phyloP scores from a whole-genome alignment of 1,140 invertebrate genomes.

The Penaeus chinensis region DNA sequence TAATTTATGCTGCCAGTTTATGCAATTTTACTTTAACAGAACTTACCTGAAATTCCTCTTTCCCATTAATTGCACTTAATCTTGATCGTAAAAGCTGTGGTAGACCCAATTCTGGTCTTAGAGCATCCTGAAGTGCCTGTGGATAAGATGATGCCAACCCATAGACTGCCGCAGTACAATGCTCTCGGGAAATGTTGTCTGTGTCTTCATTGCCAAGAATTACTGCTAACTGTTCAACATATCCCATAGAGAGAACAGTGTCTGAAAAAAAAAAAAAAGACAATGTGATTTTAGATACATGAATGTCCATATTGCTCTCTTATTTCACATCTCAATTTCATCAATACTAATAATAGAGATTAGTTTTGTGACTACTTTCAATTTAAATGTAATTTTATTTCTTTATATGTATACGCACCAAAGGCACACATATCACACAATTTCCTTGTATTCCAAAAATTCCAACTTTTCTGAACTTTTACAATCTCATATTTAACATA shows the following conservation, averaged over 20 bases:
- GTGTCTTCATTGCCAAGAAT: slow-evolving; percentile 70
- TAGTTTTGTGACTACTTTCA: too few species aligned
- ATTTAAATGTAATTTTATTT: too few species aligned
- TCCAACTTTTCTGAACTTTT: too few species aligned
- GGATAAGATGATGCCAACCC: slow-evolving; percentile 70
- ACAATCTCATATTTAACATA: too few species aligned
- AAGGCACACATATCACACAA: too few species aligned
- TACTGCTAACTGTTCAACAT: slow-evolving; percentile 72
- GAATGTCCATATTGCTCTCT: neutral
- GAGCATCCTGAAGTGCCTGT: slow-evolving; percentile 70
- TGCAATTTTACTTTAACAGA: neutral
- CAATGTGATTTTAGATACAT: slow-evolving; percentile 17
- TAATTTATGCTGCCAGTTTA: too few species aligned
- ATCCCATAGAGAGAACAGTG: slow-evolving; percentile 73
- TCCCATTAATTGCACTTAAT: slow-evolving; percentile 66
- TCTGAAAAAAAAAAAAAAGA: slow-evolving; percentile 65
- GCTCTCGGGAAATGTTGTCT: slow-evolving; percentile 70
- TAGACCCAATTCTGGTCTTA: slow-evolving; percentile 70
- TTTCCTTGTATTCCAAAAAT: too few species aligned
- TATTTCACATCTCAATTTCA: neutral
- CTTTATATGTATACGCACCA: too few species aligned
- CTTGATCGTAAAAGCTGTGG: slow-evolving; percentile 68
- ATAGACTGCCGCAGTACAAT: slow-evolving; percentile 72
- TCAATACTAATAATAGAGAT: too few species aligned
- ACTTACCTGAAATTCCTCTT: slow-evolving; percentile 67